These are phyloP conservation scores for Dinocampus coccinellae DNA, from an alignment of 2,888 invertebrate genomes.

Conservation along the genomic window DNA sequence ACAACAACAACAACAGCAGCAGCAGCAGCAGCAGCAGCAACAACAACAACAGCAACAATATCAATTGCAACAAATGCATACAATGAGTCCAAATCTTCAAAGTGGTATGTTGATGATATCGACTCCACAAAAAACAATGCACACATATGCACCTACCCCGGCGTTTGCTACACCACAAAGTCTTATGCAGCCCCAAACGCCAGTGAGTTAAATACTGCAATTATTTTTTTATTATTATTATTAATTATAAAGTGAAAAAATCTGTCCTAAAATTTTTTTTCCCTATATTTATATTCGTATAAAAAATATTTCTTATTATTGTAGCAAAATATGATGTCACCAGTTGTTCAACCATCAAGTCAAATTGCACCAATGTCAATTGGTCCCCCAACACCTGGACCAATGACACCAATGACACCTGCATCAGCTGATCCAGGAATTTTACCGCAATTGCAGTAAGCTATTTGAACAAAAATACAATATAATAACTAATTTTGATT, in stretches of 20 bases:
- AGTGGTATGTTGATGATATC: slow-evolving; percentile 76
- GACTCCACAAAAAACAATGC: slow-evolving; percentile 80
- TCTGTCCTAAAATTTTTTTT: too few species aligned
- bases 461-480: slow-evolving; percentile 40
- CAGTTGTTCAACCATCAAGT: slow-evolving; percentile 79
- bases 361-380: slow-evolving; percentile 76
- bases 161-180: slow-evolving; percentile 85
- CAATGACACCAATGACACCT: slow-evolving; percentile 83
- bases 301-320: slow-evolving; percentile 4
- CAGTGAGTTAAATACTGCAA: slow-evolving; percentile 72
- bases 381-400: slow-evolving; percentile 82
- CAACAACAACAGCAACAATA: slow-evolving; percentile 75
- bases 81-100: slow-evolving; percentile 73
- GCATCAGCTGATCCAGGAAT: slow-evolving; percentile 94
- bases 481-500: background rate
- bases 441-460: slow-evolving; percentile 91
- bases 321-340: slow-evolving; percentile 88
- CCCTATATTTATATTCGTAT: too few species aligned
- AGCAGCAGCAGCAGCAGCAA: slow-evolving; percentile 71
- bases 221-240: background rate
- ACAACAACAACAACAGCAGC: slow-evolving; percentile 80
- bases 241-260: too few species aligned
- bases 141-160: slow-evolving; percentile 81
- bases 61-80: slow-evolving; percentile 71
- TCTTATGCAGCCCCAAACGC: slow-evolving; percentile 91